Percentiles rank a stretch among this genome's conserved stretches.
Evolutionary conservation across 2,888 invertebrate species (phyloP).

Genomic region (Drosophila gaucha): DNA sequence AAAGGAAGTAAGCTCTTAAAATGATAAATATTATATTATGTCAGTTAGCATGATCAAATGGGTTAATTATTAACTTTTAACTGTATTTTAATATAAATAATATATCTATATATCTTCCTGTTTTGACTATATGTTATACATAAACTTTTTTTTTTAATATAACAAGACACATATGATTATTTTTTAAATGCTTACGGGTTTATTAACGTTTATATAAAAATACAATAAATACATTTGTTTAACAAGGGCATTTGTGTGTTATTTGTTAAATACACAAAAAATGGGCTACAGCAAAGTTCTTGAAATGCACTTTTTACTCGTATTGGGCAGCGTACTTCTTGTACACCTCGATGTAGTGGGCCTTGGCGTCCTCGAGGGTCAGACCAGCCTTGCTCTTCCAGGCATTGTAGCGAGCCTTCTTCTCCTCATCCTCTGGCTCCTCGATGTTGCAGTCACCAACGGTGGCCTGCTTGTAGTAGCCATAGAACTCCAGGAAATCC

Average conservation of each 20-base stretch:
- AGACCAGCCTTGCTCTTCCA: slow-evolving; percentile 94
- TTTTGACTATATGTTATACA: background rate
- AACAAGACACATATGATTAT: background rate
- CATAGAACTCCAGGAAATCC: slow-evolving; percentile 93
- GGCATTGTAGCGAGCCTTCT: slow-evolving; percentile 97
- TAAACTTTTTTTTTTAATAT: background rate
- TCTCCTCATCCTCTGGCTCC: slow-evolving; percentile 94
- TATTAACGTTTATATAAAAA: slow-evolving; percentile 58
- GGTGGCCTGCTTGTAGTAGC: slow-evolving; percentile 93
- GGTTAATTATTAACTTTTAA: too few species aligned
- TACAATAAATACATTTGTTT: slow-evolving; percentile 61
- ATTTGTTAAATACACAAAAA: too few species aligned
- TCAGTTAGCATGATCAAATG: too few species aligned
- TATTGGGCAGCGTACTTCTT: slow-evolving; percentile 86
- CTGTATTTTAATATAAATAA: too few species aligned
- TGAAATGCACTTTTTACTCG: slow-evolving; percentile 59
- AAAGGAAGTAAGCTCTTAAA: background rate
- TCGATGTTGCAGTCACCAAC: slow-evolving; percentile 92
- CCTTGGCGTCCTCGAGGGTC: slow-evolving; percentile 91
- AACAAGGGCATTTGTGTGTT: slow-evolving; percentile 38
- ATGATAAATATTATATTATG: background rate
- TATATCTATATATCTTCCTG: too few species aligned
- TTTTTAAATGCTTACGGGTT: slow-evolving; percentile 43
- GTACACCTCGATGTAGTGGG: slow-evolving; percentile 91
- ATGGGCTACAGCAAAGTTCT: slow-evolving; percentile 18